Percentiles rank a stretch among this genome's conserved stretches.
phyloP scores from a whole-genome alignment of 2,797 vertebrate genomes.

The Phoeniculus purpureus region DNA sequence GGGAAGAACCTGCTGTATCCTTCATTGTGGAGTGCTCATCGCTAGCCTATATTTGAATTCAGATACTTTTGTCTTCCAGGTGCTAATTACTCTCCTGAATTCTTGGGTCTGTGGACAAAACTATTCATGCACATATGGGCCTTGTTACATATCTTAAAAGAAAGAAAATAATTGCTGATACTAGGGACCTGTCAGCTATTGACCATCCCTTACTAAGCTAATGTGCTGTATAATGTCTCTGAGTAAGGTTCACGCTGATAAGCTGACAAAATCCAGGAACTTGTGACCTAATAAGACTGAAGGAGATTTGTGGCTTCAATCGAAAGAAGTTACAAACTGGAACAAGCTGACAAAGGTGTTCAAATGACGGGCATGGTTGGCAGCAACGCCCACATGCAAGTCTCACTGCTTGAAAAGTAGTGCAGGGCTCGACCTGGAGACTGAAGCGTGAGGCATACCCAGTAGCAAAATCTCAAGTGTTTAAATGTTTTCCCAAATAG shows the following conservation, averaged over 20 bases:
- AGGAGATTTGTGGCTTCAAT: background rate
- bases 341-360: background rate
- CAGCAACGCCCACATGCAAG: background rate
- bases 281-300: background rate
- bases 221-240: background rate
- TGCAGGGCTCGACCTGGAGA: background rate
- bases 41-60: background rate
- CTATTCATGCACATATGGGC: background rate
- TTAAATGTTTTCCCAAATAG: background rate
- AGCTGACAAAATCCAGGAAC: background rate
- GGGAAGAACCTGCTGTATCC: background rate
- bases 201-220: background rate
- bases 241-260: background rate
- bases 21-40: background rate
- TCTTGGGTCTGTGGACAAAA: background rate
- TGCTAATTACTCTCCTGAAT: background rate
- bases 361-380: background rate
- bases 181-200: background rate
- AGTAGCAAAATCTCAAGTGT: background rate
- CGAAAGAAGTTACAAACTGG: background rate
- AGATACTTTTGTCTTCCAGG: background rate
- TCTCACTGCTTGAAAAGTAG: background rate
- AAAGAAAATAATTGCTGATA: background rate
- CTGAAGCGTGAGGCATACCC: background rate
- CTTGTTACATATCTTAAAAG: background rate